Evolutionary conservation across 2,113 vertebrate genomes (phyloP).

Genomic region (Glaucomys volans): DNA sequence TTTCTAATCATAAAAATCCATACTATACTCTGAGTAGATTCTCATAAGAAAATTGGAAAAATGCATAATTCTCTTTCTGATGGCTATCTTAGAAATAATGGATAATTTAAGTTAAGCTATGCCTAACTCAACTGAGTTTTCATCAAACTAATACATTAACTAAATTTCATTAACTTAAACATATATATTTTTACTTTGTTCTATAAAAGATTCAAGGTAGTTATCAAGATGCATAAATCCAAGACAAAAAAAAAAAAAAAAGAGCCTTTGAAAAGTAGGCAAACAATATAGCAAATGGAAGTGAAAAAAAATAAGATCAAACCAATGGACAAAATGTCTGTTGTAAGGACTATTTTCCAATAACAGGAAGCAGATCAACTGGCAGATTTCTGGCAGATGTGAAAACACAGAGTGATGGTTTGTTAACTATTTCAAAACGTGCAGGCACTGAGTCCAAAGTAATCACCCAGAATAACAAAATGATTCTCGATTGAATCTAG

Average conservation of each 20-base stretch:
- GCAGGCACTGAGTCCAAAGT: neutral
- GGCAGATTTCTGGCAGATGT: neutral
- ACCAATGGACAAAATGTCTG: neutral
- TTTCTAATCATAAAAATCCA: neutral
- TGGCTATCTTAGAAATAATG: neutral
- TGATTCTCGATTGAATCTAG: neutral
- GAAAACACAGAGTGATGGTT: neutral
- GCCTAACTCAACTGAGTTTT: neutral
- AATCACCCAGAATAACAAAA: neutral
- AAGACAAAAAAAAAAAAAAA: neutral
- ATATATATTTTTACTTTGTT: neutral
- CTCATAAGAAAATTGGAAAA: neutral
- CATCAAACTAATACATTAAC: neutral
- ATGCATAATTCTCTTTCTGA: neutral
- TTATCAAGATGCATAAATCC: neutral
- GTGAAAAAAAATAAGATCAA: neutral
- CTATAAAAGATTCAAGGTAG: neutral
- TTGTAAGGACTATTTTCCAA: neutral
- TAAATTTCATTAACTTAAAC: neutral
- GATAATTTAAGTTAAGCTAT: neutral
- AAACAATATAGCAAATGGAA: neutral
- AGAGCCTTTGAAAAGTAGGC: neutral
- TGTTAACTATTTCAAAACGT: neutral
- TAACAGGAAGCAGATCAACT: neutral
- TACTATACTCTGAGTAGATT: neutral